These are phyloP conservation scores for Halichoeres trimaculatus DNA, from an alignment of 2,113 vertebrate species.

Conservation along the genomic window DNA sequence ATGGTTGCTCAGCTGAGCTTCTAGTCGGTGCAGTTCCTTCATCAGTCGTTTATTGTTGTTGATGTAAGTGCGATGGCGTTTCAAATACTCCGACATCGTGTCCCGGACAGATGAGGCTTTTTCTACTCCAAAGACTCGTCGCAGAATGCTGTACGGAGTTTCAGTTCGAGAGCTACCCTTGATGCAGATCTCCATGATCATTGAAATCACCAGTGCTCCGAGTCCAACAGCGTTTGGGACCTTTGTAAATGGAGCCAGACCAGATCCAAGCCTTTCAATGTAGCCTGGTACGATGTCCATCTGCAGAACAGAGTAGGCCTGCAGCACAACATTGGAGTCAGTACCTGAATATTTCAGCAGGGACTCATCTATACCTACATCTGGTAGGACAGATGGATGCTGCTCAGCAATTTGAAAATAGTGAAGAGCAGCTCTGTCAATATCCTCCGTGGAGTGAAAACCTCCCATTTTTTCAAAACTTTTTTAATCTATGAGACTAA, in stretches of 20 bases:
- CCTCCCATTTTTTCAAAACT: no score
- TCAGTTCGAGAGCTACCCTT: accelerated
- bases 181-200: not conserved
- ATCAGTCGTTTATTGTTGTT: not conserved
- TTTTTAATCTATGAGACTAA: not conserved
- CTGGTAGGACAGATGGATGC: no score
- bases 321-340: not conserved
- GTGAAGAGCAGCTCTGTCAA: no score
- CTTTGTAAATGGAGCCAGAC: accelerated
- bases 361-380: slow-evolving; percentile 19
- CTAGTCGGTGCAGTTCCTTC: not conserved
- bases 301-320: not conserved
- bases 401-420: no score
- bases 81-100: slow-evolving; percentile 18
- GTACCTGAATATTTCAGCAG: slow-evolving; percentile 7
- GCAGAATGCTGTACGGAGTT: not conserved
- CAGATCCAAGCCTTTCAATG: accelerated
- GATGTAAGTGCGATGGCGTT: accelerated
- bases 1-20: not conserved
- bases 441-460: no score
- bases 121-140: slow-evolving; percentile 33
- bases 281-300: accelerated
- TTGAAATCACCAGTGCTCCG: slow-evolving; percentile 16
- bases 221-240: slow-evolving; percentile 26
- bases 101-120: slow-evolving; percentile 33